Conservation (phyloP, 35 echinoderm and acorn worm species). For the Amphiura filiformis region DNA sequence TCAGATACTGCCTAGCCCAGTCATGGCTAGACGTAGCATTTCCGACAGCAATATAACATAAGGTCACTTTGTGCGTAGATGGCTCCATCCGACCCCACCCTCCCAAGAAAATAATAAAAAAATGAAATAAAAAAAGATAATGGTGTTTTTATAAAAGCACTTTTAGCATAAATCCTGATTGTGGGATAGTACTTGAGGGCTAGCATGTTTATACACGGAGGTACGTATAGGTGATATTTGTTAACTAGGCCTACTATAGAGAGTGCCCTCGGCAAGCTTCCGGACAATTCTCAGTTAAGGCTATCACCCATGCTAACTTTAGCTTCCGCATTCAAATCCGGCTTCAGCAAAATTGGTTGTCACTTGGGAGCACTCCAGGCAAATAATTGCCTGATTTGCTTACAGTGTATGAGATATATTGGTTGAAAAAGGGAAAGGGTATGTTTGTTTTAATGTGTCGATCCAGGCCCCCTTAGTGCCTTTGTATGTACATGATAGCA, state of each 20-base stretch:
- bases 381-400: no score
- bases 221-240: no score
- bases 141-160: background rate
- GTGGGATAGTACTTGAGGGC: background rate
- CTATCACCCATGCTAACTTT: background rate
- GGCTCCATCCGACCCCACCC: background rate
- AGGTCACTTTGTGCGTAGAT: constrained; percentile 6
- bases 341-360: background rate
- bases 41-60: background rate
- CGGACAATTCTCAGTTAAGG: no score
- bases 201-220: no score
- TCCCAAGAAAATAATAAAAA: background rate
- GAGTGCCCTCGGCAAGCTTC: no score
- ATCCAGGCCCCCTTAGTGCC: no score
- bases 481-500: no score
- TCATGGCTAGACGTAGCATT: background rate
- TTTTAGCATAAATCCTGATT: background rate
- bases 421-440: no score
- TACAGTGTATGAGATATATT: no score
- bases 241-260: no score
- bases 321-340: background rate
- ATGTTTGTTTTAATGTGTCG: no score
- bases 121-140: background rate
- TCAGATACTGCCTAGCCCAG: background rate
- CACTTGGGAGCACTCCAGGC: background rate